Percentiles rank a stretch among this genome's conserved stretches.
Evolutionary conservation across 2,113 vertebrate genomes (phyloP).

Genomic region (Bubo blakistoni): DNA sequence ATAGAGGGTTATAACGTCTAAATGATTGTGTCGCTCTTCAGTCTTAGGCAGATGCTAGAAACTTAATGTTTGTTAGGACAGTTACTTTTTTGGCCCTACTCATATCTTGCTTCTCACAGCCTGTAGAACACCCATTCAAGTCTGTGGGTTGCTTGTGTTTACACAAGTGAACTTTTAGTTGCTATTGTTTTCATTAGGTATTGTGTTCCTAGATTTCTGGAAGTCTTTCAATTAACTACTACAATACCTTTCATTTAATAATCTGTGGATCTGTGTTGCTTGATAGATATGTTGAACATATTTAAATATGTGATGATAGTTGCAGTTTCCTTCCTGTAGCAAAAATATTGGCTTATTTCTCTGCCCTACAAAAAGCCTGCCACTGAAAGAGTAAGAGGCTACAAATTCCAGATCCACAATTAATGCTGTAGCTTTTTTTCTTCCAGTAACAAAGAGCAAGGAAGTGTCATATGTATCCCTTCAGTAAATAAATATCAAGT

Average conservation of each 20-base stretch:
- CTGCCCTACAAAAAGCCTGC: background rate
- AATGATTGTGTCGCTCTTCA: background rate
- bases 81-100: background rate
- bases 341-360: background rate
- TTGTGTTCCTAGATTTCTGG: background rate
- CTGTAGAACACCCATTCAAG: background rate
- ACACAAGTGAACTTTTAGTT: background rate
- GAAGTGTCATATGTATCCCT: background rate
- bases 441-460: background rate
- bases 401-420: background rate
- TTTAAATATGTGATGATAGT: background rate
- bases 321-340: background rate
- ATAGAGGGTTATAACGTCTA: background rate
- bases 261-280: background rate
- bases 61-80: background rate
- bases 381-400: background rate
- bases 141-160: background rate
- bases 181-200: background rate
- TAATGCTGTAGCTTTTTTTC: background rate
- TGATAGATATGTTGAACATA: background rate
- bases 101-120: background rate
- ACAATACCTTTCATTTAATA: background rate
- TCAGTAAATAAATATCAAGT: background rate
- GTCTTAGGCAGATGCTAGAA: background rate
- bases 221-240: background rate